These are phyloP conservation scores for Catharus minimus DNA, from an alignment of 2,113 vertebrate species.

Conservation along the genomic window DNA sequence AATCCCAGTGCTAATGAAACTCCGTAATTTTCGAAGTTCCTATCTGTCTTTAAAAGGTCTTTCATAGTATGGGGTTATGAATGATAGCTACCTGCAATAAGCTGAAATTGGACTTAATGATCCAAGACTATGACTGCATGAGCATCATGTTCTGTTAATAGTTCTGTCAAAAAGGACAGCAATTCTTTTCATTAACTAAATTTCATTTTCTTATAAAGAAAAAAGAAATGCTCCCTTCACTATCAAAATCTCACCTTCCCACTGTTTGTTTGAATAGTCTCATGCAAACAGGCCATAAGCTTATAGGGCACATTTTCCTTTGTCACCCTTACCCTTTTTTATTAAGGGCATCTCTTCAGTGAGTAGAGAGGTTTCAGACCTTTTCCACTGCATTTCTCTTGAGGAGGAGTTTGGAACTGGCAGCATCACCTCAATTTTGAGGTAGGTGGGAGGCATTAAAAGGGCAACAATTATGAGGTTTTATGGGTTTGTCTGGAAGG, in stretches of 20 bases:
- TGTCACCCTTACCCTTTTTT: not conserved
- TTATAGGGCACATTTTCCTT: not conserved
- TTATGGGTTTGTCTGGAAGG: not conserved
- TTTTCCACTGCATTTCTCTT: not conserved
- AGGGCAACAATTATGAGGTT: not conserved
- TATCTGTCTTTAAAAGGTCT: not conserved
- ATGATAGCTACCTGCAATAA: not conserved
- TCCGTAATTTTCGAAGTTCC: not conserved
- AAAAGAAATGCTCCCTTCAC: not conserved
- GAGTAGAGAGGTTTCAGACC: not conserved
- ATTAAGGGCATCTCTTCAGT: not conserved
- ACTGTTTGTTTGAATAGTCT: not conserved
- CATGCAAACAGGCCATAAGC: not conserved
- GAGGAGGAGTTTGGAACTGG: not conserved
- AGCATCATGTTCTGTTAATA: not conserved
- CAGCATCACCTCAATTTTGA: not conserved
- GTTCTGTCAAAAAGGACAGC: not conserved
- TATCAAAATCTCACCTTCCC: not conserved
- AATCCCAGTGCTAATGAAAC: not conserved
- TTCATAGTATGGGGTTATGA: not conserved
- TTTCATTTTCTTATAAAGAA: not conserved
- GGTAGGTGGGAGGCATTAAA: not conserved
- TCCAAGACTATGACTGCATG: not conserved
- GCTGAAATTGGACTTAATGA: not conserved
- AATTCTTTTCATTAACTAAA: not conserved